These are phyloP conservation scores for Sarcoramphus papa DNA, from an alignment of 2,797 vertebrate species.

Conservation along the genomic window DNA sequence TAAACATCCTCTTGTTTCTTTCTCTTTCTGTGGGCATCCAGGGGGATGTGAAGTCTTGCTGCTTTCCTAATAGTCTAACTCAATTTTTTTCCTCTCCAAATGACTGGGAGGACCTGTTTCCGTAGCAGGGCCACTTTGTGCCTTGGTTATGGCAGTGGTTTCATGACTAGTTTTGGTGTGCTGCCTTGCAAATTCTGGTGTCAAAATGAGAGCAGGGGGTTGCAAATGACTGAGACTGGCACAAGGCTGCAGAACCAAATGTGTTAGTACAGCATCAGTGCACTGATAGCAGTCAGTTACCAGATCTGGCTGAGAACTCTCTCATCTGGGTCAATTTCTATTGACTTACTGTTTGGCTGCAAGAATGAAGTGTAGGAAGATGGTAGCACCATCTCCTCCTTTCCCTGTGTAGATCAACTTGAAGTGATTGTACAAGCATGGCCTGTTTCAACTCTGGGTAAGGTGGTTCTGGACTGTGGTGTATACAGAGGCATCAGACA, in stretches of 20 bases:
- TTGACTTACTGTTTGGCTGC: neutral
- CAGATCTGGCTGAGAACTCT: neutral
- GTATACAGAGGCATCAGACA: neutral
- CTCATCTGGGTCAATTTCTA: neutral
- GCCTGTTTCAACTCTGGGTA: neutral
- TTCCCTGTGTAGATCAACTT: neutral
- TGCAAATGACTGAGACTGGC: neutral
- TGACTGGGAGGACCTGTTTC: neutral
- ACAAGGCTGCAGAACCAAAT: neutral
- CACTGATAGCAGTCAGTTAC: neutral
- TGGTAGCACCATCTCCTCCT: neutral
- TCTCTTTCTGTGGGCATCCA: neutral
- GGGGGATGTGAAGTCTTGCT: neutral
- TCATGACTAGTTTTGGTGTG: neutral
- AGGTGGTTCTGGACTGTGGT: neutral
- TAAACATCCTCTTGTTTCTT: neutral
- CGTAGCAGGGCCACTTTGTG: neutral
- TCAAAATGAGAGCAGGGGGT: neutral
- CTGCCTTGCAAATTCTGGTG: neutral
- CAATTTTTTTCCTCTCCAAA: fast-evolving
- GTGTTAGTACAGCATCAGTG: neutral
- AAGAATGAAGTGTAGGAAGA: neutral
- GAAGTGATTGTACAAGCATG: neutral
- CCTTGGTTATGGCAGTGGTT: neutral
- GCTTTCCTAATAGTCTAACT: neutral